These are phyloP conservation scores for Lithobates sylvaticus DNA, from an alignment of 2,797 vertebrate species.

Conservation along the genomic window DNA sequence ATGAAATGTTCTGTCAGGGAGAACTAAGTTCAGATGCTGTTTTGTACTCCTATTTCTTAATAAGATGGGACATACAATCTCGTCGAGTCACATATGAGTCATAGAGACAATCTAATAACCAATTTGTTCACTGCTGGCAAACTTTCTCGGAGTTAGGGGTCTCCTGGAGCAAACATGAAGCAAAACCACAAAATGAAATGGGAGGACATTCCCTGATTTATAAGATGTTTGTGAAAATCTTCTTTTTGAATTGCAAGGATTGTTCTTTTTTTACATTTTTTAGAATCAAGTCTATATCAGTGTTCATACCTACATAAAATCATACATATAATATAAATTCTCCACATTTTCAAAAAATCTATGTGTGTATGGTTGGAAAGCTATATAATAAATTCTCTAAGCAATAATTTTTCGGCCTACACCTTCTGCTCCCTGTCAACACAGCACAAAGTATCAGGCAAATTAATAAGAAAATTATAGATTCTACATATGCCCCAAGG, in stretches of 20 bases:
- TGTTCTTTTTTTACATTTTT: not conserved
- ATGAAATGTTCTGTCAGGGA: slow-evolving; percentile 12
- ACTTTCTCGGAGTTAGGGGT: slow-evolving; percentile 46
- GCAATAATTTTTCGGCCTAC: no score
- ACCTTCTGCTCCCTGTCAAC: no score
- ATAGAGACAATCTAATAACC: slow-evolving; percentile 55
- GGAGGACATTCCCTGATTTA: slow-evolving; percentile 4
- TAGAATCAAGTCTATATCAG: no score
- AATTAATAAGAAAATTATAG: no score
- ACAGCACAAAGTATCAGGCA: no score
- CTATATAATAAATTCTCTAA: no score
- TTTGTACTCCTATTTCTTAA: slow-evolving; percentile 33
- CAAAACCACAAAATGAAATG: slow-evolving; percentile 31
- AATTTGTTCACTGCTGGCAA: slow-evolving; percentile 55
- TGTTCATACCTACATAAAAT: no score
- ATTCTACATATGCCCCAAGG: no score
- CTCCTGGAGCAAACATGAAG: slow-evolving; percentile 52
- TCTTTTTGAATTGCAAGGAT: not conserved
- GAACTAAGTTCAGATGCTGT: slow-evolving; percentile 40
- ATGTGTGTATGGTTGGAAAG: no score
- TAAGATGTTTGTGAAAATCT: not conserved
- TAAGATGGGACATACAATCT: slow-evolving; percentile 34
- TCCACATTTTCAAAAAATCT: no score
- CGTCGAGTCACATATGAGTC: slow-evolving; percentile 48
- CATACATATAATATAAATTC: no score